Evolutionary conservation across 2,888 invertebrate species (phyloP).

Genomic region (Apoda limacodes): DNA sequence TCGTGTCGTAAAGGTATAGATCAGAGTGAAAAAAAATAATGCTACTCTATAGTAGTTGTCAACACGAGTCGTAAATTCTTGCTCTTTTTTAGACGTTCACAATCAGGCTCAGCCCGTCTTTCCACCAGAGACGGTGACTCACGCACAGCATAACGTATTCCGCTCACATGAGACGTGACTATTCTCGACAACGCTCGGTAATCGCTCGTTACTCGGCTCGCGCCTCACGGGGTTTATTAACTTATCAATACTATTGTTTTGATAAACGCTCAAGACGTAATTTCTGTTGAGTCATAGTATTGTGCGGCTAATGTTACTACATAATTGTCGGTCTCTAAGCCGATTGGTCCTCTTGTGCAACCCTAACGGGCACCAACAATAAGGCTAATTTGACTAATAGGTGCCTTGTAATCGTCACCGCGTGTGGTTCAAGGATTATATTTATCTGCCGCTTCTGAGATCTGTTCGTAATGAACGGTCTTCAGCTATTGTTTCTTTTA

Average conservation of each 20-base stretch:
- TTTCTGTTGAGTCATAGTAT: conserved; percentile 65
- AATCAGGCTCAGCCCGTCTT: conserved; percentile 26
- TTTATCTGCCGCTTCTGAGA: conserved; percentile 37
- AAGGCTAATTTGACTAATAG: conserved; percentile 70
- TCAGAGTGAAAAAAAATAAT: conserved; percentile 30
- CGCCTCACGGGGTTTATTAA: conserved; percentile 56
- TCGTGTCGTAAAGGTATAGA: no score
- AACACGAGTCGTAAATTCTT: conserved; percentile 42
- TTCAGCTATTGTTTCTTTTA: conserved; percentile 55
- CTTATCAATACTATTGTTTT: conserved; percentile 70
- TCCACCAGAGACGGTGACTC: conserved; percentile 38
- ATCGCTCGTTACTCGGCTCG: conserved; percentile 57
- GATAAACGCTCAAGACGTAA: conserved; percentile 59
- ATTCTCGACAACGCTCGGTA: conserved; percentile 42
- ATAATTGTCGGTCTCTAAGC: conserved; percentile 64
- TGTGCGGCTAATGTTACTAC: conserved; percentile 49
- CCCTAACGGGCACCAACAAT: conserved; percentile 53
- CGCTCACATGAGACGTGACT: conserved; percentile 39
- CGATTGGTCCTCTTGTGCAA: conserved; percentile 56
- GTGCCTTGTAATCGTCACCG: conserved; percentile 66
- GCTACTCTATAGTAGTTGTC: conserved; percentile 33
- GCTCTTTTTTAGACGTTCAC: conserved; percentile 32
- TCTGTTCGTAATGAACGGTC: conserved; percentile 51
- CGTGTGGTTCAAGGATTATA: conserved; percentile 66
- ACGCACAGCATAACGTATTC: conserved; percentile 50